phyloP scores from a whole-genome alignment of 2,888 invertebrate species.

The Drosophila paramelanica region DNA sequence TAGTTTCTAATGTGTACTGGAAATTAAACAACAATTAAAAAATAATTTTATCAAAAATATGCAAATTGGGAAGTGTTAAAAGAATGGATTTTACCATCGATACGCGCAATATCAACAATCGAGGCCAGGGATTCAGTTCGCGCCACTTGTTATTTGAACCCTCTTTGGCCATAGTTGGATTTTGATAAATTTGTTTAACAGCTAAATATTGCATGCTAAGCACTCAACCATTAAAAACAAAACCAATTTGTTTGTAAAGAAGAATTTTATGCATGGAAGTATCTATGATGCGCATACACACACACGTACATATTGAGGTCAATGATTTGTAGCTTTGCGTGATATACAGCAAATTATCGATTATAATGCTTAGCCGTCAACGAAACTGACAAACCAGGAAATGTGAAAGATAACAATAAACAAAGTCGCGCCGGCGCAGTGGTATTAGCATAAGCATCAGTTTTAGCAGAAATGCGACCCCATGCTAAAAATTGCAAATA shows the following conservation, averaged over 20 bases:
- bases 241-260: constrained; percentile 15
- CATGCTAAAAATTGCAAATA: constrained; percentile 67
- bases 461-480: constrained; percentile 53
- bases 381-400: constrained; percentile 69
- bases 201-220: not conserved
- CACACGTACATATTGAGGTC: constrained; percentile 59
- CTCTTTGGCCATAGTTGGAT: not conserved
- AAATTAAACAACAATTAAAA: not conserved
- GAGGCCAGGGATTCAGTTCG: not conserved
- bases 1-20: not conserved
- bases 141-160: not conserved
- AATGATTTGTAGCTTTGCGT: constrained; percentile 56
- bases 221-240: constrained; percentile 1
- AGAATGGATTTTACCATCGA: not conserved
- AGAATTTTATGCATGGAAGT: constrained; percentile 16
- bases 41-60: not conserved
- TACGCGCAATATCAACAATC: not conserved
- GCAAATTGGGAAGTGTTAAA: not conserved
- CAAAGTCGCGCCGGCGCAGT: constrained; percentile 46
- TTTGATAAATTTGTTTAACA: not conserved
- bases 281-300: constrained; percentile 20
- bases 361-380: constrained; percentile 52
- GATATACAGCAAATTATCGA: constrained; percentile 58
- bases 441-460: constrained; percentile 51
- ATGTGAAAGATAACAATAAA: constrained; percentile 63